Conservation (phyloP, 2,888 invertebrate species). For the Phanerotoma sp. region DNA sequence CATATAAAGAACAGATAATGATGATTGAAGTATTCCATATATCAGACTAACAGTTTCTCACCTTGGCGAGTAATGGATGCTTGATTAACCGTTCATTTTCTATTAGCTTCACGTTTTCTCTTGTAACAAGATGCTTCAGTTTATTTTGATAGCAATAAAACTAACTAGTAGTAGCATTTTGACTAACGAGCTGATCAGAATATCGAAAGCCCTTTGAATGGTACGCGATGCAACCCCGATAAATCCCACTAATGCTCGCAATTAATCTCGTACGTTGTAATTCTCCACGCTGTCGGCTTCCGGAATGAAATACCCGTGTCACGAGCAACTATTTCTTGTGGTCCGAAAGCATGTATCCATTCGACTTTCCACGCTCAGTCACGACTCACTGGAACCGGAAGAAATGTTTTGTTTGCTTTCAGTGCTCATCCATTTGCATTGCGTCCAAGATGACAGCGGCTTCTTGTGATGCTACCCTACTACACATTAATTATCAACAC, state of each 20-base stretch:
- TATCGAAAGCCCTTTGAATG: slow-evolving; percentile 27
- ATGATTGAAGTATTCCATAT: slow-evolving; percentile 4
- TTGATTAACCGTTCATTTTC: slow-evolving; percentile 4
- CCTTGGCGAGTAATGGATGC: not conserved
- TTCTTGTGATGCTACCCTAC: not conserved
- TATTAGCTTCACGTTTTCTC: not conserved
- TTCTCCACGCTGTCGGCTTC: slow-evolving; percentile 41
- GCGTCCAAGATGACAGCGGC: not conserved
- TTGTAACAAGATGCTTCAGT: not conserved
- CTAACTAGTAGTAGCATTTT: not conserved
- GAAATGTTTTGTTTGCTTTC: slow-evolving; percentile 9
- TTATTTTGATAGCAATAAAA: not conserved
- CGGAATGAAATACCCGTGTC: slow-evolving; percentile 48
- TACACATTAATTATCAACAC: slow-evolving; percentile 3
- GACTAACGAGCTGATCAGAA: slow-evolving; percentile 11
- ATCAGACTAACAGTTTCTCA: not conserved
- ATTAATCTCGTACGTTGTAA: slow-evolving; percentile 46
- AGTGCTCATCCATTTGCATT: not conserved
- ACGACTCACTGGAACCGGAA: slow-evolving; percentile 13
- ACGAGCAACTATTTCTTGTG: slow-evolving; percentile 32
- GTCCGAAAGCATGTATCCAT: slow-evolving; percentile 6
- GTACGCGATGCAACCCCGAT: slow-evolving; percentile 38
- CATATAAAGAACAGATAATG: not conserved
- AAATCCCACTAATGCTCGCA: slow-evolving; percentile 47
- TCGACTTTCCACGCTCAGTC: slow-evolving; percentile 24